Evolutionary conservation across 2,888 invertebrate species (phyloP).

Genomic region (Thalpophila matura): DNA sequence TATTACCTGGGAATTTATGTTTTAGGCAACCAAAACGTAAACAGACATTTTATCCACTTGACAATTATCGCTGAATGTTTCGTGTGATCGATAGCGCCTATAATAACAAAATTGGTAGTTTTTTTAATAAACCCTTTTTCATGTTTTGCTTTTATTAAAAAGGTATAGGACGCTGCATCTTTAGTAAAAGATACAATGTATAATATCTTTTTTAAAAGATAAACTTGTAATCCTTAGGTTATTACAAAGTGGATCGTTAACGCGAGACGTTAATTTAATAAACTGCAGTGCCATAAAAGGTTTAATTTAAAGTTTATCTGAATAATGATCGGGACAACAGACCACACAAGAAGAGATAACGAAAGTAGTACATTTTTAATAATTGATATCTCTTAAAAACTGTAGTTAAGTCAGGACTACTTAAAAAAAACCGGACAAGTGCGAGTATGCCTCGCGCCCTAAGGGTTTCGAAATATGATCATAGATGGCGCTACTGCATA

Average conservation of each 20-base stretch:
- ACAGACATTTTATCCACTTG: too few species aligned
- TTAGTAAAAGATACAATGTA: not conserved
- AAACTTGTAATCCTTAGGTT: not conserved
- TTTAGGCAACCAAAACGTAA: too few species aligned
- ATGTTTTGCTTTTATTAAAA: not conserved
- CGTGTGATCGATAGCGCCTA: too few species aligned
- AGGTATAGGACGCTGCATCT: not conserved
- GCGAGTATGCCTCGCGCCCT: too few species aligned
- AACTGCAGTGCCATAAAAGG: slow-evolving; percentile 38
- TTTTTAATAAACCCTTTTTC: too few species aligned
- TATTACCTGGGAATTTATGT: not conserved
- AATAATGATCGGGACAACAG: slow-evolving; percentile 32
- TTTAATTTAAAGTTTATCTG: slow-evolving; percentile 51
- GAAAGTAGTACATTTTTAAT: slow-evolving; percentile 16
- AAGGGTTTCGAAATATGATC: too few species aligned
- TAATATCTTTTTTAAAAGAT: not conserved
- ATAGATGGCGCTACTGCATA: too few species aligned
- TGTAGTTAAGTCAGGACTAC: slow-evolving; percentile 17
- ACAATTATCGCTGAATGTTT: too few species aligned
- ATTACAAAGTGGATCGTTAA: slow-evolving; percentile 34
- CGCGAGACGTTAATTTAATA: slow-evolving; percentile 38
- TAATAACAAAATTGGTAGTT: too few species aligned
- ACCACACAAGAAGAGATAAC: slow-evolving; percentile 50
- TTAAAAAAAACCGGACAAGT: too few species aligned
- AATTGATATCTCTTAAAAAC: slow-evolving; percentile 25